Evolutionary conservation across 1,140 invertebrate species (phyloP).

Genomic region (Leguminivora glycinivorella): DNA sequence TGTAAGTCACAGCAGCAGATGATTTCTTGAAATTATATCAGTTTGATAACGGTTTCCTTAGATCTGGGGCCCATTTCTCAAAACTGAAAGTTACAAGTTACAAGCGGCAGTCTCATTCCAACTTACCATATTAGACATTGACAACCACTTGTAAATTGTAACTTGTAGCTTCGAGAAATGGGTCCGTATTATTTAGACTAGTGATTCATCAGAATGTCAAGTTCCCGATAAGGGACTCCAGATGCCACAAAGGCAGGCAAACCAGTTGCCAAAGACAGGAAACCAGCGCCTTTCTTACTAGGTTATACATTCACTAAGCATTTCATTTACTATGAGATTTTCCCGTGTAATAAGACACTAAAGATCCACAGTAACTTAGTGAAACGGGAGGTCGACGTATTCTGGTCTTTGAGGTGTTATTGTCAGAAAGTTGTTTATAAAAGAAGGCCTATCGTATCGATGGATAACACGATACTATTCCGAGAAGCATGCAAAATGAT

Average conservation of each 20-base stretch:
- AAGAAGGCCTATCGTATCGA: background rate
- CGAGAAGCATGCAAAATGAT: background rate
- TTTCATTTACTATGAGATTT: background rate
- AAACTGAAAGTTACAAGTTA: too few species aligned
- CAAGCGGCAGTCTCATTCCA: too few species aligned
- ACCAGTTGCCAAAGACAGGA: conserved; percentile 8
- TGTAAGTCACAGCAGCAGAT: too few species aligned
- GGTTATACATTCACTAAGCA: background rate
- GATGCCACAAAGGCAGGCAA: background rate
- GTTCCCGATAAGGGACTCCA: conserved; percentile 8
- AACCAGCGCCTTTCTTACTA: conserved; percentile 2
- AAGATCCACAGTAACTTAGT: background rate
- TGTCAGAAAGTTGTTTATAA: too few species aligned
- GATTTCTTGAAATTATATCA: too few species aligned
- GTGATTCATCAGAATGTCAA: background rate
- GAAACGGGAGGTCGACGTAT: background rate
- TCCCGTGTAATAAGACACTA: background rate
- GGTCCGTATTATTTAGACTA: background rate
- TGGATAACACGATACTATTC: background rate
- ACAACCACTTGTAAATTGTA: too few species aligned
- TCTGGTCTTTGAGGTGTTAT: background rate
- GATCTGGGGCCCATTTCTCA: too few species aligned
- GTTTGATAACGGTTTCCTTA: too few species aligned
- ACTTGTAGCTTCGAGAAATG: too few species aligned
- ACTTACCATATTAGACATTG: too few species aligned